Percentiles rank a stretch among this genome's conserved stretches.
These are phyloP conservation scores for Gryllus bimaculatus DNA, from an alignment of 1,140 invertebrate genomes.

Conservation along the genomic window DNA sequence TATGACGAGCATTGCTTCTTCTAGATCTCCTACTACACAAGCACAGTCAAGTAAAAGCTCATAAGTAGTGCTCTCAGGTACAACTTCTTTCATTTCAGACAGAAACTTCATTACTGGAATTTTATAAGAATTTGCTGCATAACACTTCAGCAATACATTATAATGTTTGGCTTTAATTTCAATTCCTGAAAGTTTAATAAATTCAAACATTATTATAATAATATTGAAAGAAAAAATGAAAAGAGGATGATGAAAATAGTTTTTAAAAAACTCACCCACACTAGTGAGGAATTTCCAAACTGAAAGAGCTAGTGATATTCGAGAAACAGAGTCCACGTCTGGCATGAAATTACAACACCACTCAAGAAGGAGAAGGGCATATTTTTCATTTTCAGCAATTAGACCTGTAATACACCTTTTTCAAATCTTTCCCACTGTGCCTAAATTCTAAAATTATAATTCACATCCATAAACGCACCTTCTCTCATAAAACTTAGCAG, in stretches of 20 bases:
- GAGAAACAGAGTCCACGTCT: background rate
- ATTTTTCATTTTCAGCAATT: background rate
- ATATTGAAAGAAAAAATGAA: background rate
- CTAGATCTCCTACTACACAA: conserved; percentile 47
- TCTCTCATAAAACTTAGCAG: background rate
- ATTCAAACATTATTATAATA: background rate
- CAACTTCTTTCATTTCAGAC: conserved; percentile 26
- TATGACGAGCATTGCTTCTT: conserved; percentile 46
- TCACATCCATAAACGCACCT: background rate
- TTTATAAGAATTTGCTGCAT: background rate
- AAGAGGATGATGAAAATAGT: background rate
- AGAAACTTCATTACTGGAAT: conserved; percentile 23
- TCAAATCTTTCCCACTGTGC: background rate
- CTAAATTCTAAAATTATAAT: background rate
- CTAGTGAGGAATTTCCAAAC: background rate
- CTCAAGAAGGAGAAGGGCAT: background rate
- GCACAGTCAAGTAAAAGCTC: conserved; percentile 38
- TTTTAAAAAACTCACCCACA: background rate
- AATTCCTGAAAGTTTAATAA: background rate
- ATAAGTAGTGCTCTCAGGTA: conserved; percentile 39
- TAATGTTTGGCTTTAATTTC: background rate
- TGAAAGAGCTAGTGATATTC: background rate
- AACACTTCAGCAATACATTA: background rate
- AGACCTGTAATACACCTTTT: background rate
- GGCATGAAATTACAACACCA: background rate